Conservation (phyloP, 2,113 vertebrate genomes). For the Podarcis muralis region DNA sequence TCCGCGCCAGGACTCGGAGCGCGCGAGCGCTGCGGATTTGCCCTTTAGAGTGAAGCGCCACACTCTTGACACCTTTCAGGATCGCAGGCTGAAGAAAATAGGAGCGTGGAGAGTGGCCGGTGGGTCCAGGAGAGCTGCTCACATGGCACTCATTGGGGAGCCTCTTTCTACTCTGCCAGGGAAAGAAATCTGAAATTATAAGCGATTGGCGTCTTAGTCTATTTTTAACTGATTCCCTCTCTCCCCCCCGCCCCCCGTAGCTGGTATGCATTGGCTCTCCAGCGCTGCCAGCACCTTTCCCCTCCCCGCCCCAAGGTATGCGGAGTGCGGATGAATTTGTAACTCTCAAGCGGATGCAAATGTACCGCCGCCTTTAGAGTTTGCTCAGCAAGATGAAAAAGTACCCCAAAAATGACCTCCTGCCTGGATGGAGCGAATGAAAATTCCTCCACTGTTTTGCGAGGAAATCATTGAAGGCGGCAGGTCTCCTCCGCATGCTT, state of each 20-base stretch:
- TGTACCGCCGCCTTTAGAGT: not conserved
- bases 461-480: no score
- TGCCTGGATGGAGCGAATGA: not conserved
- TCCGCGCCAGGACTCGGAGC: not conserved
- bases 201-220: not conserved
- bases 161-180: not conserved
- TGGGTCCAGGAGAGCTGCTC: not conserved
- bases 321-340: not conserved
- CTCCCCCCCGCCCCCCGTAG: accelerated
- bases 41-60: not conserved
- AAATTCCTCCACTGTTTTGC: not conserved
- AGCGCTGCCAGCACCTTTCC: not conserved
- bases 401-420: not conserved
- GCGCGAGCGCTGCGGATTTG: accelerated
- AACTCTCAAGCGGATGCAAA: no score
- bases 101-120: no score
- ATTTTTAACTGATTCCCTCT: not conserved
- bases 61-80: no score
- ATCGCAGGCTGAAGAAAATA: not conserved
- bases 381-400: not conserved
- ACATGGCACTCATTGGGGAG: not conserved
- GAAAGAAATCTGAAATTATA: not conserved
- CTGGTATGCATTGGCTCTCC: not conserved
- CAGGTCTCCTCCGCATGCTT: not conserved
- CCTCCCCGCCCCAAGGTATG: no score